Evolutionary conservation across 2,113 vertebrate species (phyloP).

Genomic region (Sphyrna mokarran): DNA sequence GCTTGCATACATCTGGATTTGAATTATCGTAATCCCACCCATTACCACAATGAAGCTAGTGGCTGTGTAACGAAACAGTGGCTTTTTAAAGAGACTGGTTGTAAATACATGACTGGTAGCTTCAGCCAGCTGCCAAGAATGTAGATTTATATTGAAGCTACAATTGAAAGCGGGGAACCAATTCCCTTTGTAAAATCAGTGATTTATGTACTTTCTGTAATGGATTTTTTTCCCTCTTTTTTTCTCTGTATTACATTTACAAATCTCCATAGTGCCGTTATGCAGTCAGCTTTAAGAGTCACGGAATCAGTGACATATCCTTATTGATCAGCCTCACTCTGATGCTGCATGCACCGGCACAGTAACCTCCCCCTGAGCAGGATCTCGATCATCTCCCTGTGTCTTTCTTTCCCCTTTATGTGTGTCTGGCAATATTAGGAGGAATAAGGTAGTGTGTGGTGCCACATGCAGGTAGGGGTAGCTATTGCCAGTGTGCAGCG

Average conservation of each 20-base stretch:
- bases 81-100: not conserved
- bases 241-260: not conserved
- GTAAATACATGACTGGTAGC: not conserved
- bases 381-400: slow-evolving; percentile 40
- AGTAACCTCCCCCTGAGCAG: slow-evolving; percentile 40
- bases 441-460: slow-evolving; percentile 46
- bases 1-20: slow-evolving; percentile 8
- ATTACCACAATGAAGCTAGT: slow-evolving; percentile 33
- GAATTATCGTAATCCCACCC: slow-evolving; percentile 31
- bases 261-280: not conserved
- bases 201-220: not conserved
- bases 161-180: not conserved
- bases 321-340: slow-evolving; percentile 39
- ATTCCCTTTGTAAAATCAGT: not conserved
- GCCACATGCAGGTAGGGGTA: slow-evolving; percentile 48
- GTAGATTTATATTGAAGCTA: not conserved
- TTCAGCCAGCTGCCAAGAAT: no score
- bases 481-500: slow-evolving; percentile 33
- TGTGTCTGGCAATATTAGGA: slow-evolving; percentile 48
- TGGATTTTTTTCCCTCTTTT: not conserved
- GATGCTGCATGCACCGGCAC: slow-evolving; percentile 38
- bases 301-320: not conserved
- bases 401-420: slow-evolving; percentile 36
- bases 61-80: slow-evolving; percentile 11
- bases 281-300: not conserved